Evolutionary conservation across 2,797 vertebrate genomes (phyloP), one percentile per base, ranked within the genome.

Genomic region (Synaphobranchus kaupii): DNA sequence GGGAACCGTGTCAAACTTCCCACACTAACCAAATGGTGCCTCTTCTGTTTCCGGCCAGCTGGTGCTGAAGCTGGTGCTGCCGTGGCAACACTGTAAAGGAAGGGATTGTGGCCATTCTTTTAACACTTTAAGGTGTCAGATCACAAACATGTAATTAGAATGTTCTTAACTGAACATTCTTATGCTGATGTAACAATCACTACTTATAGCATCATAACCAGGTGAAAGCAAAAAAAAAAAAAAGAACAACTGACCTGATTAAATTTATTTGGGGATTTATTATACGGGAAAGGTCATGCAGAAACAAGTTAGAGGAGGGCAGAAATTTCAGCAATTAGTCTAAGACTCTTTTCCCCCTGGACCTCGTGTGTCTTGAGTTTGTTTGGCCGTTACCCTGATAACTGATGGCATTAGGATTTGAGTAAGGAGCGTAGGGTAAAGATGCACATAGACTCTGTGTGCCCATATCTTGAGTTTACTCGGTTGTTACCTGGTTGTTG

Each of bases 21-120:
- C 93, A 90, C 92, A 90, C 86, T 89, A 93, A 66, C 94, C 95
- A 95, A 95, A 94, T 93, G 94, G 92, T 92, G 91, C 92, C 92
- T 56, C 58, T 90, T 94, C 91, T 90, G 90, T 94, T 94, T 95
- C 94, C 87, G 90, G 92, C 90, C 91, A 89, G 80, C 78, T 86
- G 78, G 20, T 68, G 63, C 48, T 48, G 56, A n/a, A 34, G 58
- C 52, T 68, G n/a, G 50, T 0, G 20, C 28, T 28, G 15, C 13
- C 6, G 54, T 84, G 48, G 82, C 73, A 76, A 34, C 31, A 5
- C 12, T 31, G 17, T 84, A 3, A 56, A 13, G 31, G 68, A 4
- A 12, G 28, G 68, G n/a, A 10, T 31, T 71, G 28, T 68, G 68
- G 5, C 39, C 15, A 7, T 81, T 48, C 9, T 1, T 48, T 39